A percentile compares a stretch with the other conserved stretches of the same genome.
Conservation (phyloP, 2,113 vertebrate genomes). For the Merops nubicus region DNA sequence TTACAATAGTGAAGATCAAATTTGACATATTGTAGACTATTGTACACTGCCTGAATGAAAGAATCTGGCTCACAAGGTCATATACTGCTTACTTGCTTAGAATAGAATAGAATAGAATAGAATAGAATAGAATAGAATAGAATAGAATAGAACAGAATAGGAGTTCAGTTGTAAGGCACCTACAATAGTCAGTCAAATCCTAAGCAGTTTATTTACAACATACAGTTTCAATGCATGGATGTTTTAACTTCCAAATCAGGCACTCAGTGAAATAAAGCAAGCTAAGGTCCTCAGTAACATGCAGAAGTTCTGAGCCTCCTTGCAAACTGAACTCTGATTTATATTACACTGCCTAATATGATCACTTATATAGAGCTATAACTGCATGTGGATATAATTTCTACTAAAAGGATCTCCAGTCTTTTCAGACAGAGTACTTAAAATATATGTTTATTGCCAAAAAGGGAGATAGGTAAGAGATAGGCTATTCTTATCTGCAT, state of each 20-base stretch:
- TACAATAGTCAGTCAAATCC: neutral
- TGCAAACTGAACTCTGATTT: neutral
- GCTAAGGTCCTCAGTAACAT: neutral
- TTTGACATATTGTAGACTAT: fast-evolving
- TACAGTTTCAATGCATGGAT: neutral
- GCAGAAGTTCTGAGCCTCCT: neutral
- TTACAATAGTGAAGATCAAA: neutral
- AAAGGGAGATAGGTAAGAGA: neutral
- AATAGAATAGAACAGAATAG: neutral
- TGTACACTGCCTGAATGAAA: neutral
- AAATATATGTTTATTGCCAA: neutral
- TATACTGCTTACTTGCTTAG: neutral
- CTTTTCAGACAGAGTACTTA: neutral
- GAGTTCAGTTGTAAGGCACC: neutral
- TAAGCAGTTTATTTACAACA: neutral
- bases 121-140: neutral
- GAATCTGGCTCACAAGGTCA: neutral
- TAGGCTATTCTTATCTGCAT: neutral
- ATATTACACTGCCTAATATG: neutral
- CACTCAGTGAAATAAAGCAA: neutral
- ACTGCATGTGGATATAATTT: neutral
- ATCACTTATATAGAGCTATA: neutral
- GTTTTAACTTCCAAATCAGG: neutral
- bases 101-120: neutral
- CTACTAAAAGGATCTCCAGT: neutral